Evolutionary conservation across 37 sponge, comb jelly and placozoan genomes (phyloP), one percentile per base, ranked within the genome.

Genomic region (Diacarnus erythraeanus): DNA sequence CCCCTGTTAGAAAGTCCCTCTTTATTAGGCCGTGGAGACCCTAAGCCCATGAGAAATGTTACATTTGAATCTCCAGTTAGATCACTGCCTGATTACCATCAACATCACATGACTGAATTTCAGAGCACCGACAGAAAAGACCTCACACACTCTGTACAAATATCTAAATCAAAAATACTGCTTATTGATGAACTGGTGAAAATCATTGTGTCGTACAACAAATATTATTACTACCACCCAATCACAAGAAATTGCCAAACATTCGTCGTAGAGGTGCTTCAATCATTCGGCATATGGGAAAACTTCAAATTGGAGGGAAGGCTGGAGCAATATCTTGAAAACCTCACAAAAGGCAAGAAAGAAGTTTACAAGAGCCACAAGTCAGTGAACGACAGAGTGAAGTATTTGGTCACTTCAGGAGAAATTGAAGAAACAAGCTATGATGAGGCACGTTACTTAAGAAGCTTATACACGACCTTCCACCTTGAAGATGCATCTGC

Each of bases 161-260:
- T 47, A 47, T 47, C 61, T 5, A 20, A 4, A 25, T 6, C 61
- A 20, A 60, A 60, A 60, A 60, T 21, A 20, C 9, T 21, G 4
- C 22, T 60, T 25, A 44, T 72, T 23, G 18, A 57, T 18, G 23
- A 31, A 31, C 75, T 75, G 23, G 38, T 57, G 10, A 37, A 57
- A 4, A 43, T 75, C 9, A 75, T 75, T 34, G n/a, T 43, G 36
- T 4, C 4, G 36, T 75, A 75, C 59, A 75, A 75, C 37, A 57
- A 36, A 59, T 9, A 6, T 25, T 75, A 57, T 57, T 75, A 56
- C 59, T 75, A 75, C 33, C 59, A 75, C 23, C 17, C 38, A 3
- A 15, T 57, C 58, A 35, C 27, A 5, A 34, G 75, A 2, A 75
- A 75, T 59, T 75, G 75, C 59, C 58, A 75, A 59, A 75, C 75